Evolutionary conservation across 2,113 vertebrate species (phyloP), one percentile per base, ranked within the genome.

Genomic region (Tychaedon coryphoeus): DNA sequence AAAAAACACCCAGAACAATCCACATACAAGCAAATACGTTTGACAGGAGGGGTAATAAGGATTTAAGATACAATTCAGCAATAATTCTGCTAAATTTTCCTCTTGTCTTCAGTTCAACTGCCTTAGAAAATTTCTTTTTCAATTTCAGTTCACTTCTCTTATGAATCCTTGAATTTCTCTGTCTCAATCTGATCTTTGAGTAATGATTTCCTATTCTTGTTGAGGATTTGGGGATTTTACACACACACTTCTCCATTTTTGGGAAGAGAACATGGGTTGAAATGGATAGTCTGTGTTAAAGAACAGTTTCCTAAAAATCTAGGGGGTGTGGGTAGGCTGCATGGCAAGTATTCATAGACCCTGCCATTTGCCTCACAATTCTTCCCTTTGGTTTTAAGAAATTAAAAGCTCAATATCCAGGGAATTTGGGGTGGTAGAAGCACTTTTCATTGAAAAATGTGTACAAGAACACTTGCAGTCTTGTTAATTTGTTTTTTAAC

Each of bases 221-320:
- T 70, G 15, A 60, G 54, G 19, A 70, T 24, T 50, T 34, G 9
- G 11, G 19, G 38, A 67, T 67, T 66, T 67, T 26, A 58, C 19
- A 74, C 19, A 34, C 29, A n/a, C 12, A 1, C 12, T 8, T 20
- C 25, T 34, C 42, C 50, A 50, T 58, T 71, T 75, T 14, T 47
- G 6, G 0, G 10, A 18, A 7, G 5, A 40, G 8, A n/a, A 67
- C 7, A 19, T 5, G 2, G 19, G 20, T 61, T 53, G 20, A 28
- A 25, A 64, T 29, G 7, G 22, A 58, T 11, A 34, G 12, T 25
- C 12, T 43, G 12, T 14, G 8, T 53, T 53, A 53, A 79, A 70
- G 13, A 70, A 12, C 11, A 24, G 19, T 65, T 50, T 7, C 38
- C 53, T 10, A 53, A 43, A 67, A 91, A 19, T n/a, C 0, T 11